Percentiles rank a stretch among this genome's conserved stretches.
Conservation (phyloP, 2,888 invertebrate genomes). For the Xanthorhoe designata region DNA sequence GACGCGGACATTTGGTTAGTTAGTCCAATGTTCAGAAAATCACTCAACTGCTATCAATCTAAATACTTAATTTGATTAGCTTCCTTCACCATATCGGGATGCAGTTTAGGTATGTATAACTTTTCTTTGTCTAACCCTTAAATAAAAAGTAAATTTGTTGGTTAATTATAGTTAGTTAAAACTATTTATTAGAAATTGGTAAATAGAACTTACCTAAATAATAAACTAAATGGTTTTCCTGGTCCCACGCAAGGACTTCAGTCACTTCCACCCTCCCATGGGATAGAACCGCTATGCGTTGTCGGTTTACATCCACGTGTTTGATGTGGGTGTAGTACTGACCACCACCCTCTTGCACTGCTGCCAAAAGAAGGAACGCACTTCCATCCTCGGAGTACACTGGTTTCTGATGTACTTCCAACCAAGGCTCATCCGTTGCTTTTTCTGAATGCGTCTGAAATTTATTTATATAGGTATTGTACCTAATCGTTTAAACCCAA, state of each 20-base stretch:
- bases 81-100: constrained; percentile 74
- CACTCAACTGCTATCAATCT: constrained; percentile 73
- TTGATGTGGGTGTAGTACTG: constrained; percentile 96
- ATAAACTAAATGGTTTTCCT: constrained; percentile 92
- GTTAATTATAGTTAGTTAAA: constrained; percentile 33
- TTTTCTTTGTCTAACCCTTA: constrained; percentile 76
- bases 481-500: background rate
- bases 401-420: constrained; percentile 93
- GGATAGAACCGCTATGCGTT: constrained; percentile 93
- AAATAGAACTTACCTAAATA: constrained; percentile 80
- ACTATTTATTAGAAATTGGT: background rate
- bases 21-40: constrained; percentile 51
- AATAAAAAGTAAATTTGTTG: constrained; percentile 56
- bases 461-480: constrained; percentile 3
- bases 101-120: constrained; percentile 69
- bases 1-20: constrained; percentile 44
- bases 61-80: constrained; percentile 83
- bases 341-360: constrained; percentile 93
- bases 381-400: constrained; percentile 94
- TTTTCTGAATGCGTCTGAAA: constrained; percentile 92
- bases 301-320: constrained; percentile 92
- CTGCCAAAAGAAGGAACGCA: constrained; percentile 92
- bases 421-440: constrained; percentile 93
- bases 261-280: constrained; percentile 94
- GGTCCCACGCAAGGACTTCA: constrained; percentile 94